phyloP scores from a whole-genome alignment of 2,113 vertebrate species.

The Saguinus midas region DNA sequence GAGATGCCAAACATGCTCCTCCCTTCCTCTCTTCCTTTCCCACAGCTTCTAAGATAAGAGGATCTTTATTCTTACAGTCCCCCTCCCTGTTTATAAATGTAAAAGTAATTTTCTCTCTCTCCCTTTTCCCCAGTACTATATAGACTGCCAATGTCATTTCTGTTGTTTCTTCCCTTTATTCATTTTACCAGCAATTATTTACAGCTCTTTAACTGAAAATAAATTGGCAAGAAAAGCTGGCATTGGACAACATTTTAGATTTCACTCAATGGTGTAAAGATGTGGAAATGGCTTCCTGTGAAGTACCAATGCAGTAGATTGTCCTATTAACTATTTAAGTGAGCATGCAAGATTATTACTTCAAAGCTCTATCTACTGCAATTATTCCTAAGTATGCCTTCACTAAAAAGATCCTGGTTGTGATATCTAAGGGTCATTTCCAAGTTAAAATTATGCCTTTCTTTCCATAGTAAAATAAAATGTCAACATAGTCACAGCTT shows the following conservation, averaged over 20 bases:
- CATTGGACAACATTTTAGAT: background rate
- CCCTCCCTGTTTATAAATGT: background rate
- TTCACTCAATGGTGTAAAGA: constrained; percentile 2
- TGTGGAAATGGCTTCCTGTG: constrained; percentile 37
- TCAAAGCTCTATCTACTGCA: constrained; percentile 55
- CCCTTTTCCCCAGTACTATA: background rate
- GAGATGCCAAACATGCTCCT: constrained; percentile 64
- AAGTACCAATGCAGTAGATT: constrained; percentile 22
- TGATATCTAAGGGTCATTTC: constrained; percentile 6
- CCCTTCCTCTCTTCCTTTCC: constrained; percentile 37
- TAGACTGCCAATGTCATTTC: background rate
- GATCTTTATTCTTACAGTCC: background rate
- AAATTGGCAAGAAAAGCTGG: constrained; percentile 26
- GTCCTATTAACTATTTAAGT: constrained; percentile 71
- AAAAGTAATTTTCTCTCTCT: constrained; percentile 10
- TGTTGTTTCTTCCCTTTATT: background rate
- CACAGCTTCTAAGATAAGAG: constrained; percentile 49
- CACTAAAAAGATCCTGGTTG: constrained; percentile 25
- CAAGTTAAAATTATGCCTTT: background rate
- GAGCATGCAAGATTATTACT: constrained; percentile 17
- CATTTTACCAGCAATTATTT: constrained; percentile 21
- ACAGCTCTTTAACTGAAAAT: background rate
- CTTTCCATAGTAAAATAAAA: background rate
- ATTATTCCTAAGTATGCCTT: constrained; percentile 52
- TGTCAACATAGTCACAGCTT: background rate